Evolutionary conservation across 1,140 invertebrate genomes (phyloP), one percentile per base, ranked within the genome.

Genomic region (Heliconius hewitsoni): DNA sequence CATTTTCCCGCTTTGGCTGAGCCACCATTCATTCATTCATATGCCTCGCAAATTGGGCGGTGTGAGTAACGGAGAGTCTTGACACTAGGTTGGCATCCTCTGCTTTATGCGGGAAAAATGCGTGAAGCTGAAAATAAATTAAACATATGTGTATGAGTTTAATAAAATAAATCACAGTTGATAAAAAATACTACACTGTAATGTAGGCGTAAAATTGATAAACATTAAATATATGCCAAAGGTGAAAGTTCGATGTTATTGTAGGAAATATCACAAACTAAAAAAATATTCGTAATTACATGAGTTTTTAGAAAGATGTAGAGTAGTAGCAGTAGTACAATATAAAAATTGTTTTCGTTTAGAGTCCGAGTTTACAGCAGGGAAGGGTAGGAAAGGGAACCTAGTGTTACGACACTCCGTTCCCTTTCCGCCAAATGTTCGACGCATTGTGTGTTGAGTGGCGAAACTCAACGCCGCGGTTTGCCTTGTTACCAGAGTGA

Each of bases 121-220:
- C 4, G 50, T 16, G 16, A 19, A 52, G 3, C 16, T 52, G 16
- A 50, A 50, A 50, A 52, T 5, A 52, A 0, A 5, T 16, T 50
- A 3, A 30, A 1, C 4, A 18, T 1, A 52, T 19, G 2, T 52
- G 18, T 19, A 5, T 19, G 19, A 6, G 50, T 19, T 13, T 66
- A 66, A 23, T 66, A 57, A 57, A 23, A 57, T 23, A 66, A 27
- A 23, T 66, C 23, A 27, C 27, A 30, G 9, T 66, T 27, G 23
- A 66, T 66, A 66, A 27, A 66, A 66, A 66, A 66, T 1, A 27
- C 9, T 66, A 66, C 11, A 66, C 8, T 60, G n/a, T 60, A 3
- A 23, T 60, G n/a, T 60, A 60, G 55, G 55, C 55, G 55, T 66
- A 30, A 30, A 30, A 66, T 30, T 66, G 60, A 66, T 66, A 66